Percentiles rank a stretch among this genome's conserved stretches.
Evolutionary conservation across 2,888 invertebrate genomes (phyloP).

Genomic region (Cosmopolites sordidus): DNA sequence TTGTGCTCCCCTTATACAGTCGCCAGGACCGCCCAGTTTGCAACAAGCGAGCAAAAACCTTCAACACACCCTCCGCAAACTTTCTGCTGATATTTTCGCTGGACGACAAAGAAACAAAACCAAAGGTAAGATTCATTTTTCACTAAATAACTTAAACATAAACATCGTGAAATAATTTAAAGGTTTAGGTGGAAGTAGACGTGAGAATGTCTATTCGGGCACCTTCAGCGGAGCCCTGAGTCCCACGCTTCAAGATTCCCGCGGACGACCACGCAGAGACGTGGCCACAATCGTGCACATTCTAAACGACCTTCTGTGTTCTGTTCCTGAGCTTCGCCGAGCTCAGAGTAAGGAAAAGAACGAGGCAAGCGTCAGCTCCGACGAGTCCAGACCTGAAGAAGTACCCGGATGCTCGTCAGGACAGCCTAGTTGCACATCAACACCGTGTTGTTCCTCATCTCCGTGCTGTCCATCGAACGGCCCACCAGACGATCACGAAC

Average conservation of each 20-base stretch:
- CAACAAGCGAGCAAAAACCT: constrained; percentile 88
- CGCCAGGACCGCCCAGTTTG: constrained; percentile 51
- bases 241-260: constrained; percentile 87
- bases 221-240: constrained; percentile 94
- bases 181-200: constrained; percentile 77
- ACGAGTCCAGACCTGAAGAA: constrained; percentile 4
- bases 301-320: constrained; percentile 87
- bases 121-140: constrained; percentile 43
- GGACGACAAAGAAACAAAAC: constrained; percentile 49
- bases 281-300: constrained; percentile 95
- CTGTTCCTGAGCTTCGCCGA: constrained; percentile 56
- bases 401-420: background rate
- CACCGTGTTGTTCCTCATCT: constrained; percentile 17
- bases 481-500: constrained; percentile 35
- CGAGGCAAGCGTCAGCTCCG: constrained; percentile 12
- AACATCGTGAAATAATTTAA: too few species aligned
- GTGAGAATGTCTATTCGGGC: constrained; percentile 93
- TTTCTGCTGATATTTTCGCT: constrained; percentile 85
- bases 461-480: constrained; percentile 10
- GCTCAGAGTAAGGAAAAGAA: constrained; percentile 8
- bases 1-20: constrained; percentile 22
- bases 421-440: constrained; percentile 4
- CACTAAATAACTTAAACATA: too few species aligned
- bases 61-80: constrained; percentile 83
- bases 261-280: constrained; percentile 87